phyloP scores from a whole-genome alignment of 92 coral and sea anemone species.

The Parazoanthus swiftii region DNA sequence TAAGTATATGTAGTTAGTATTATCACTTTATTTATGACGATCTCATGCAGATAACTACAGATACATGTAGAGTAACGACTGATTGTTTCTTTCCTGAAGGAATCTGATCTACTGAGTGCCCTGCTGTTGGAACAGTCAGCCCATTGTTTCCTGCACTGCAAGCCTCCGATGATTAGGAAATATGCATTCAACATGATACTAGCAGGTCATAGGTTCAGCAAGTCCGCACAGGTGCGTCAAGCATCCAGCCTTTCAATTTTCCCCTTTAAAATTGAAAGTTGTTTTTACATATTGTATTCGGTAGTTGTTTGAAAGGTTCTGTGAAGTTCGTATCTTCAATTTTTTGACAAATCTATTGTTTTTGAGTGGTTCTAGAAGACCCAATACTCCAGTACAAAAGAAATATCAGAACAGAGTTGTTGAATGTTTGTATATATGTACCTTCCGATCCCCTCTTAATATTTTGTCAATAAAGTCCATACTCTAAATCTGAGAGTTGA shows the following conservation, averaged over 20 bases:
- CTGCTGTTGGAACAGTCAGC: slow-evolving; percentile 93
- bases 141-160: slow-evolving; percentile 86
- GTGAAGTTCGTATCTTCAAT: too few species aligned
- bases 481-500: not conserved
- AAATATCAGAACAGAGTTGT: too few species aligned
- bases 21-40: too few species aligned
- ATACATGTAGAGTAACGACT: not conserved
- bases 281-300: too few species aligned
- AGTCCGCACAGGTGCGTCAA: slow-evolving; percentile 85
- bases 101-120: slow-evolving; percentile 96
- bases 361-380: not conserved
- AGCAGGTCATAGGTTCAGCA: slow-evolving; percentile 97
- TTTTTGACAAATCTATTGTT: too few species aligned
- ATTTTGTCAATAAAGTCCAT: not conserved
- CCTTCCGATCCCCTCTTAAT: too few species aligned
- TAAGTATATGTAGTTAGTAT: too few species aligned
- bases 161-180: slow-evolving; percentile 91
- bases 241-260: not conserved
- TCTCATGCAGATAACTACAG: too few species aligned
- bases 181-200: slow-evolving; percentile 96
- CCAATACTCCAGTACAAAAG: too few species aligned
- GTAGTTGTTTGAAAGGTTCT: too few species aligned
- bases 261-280: too few species aligned
- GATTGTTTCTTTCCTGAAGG: slow-evolving; percentile 53
- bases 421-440: too few species aligned